Conservation (phyloP, 2,113 vertebrate species). For the Microtus oregoni region DNA sequence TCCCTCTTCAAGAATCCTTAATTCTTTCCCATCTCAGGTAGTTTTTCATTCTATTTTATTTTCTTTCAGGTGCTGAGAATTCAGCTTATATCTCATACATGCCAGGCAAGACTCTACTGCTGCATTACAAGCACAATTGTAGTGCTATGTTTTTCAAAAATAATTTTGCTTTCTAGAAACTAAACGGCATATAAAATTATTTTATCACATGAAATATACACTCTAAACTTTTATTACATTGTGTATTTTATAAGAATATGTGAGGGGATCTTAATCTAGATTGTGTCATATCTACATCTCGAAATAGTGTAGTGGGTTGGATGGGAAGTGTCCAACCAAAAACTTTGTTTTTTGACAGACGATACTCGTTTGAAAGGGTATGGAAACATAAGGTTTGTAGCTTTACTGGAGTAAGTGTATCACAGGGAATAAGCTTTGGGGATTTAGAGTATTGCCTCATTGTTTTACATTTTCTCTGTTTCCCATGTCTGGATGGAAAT, state of each 20-base stretch:
- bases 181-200: neutral
- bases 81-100: neutral
- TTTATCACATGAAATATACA: neutral
- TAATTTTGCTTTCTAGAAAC: neutral
- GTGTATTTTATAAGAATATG: neutral
- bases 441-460: neutral
- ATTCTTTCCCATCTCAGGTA: neutral
- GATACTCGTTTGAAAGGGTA: neutral
- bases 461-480: neutral
- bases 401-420: neutral
- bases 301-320: neutral
- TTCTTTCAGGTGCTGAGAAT: neutral
- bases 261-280: neutral
- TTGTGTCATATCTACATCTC: neutral
- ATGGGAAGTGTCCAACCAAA: neutral
- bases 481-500: neutral
- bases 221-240: neutral
- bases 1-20: neutral
- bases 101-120: neutral
- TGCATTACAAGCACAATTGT: neutral
- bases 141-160: neutral
- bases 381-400: neutral
- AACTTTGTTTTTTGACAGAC: neutral
- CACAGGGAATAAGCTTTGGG: neutral
- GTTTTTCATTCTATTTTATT: neutral